Conservation (phyloP, 2,888 invertebrate genomes). For the Cheilosia grossa region DNA sequence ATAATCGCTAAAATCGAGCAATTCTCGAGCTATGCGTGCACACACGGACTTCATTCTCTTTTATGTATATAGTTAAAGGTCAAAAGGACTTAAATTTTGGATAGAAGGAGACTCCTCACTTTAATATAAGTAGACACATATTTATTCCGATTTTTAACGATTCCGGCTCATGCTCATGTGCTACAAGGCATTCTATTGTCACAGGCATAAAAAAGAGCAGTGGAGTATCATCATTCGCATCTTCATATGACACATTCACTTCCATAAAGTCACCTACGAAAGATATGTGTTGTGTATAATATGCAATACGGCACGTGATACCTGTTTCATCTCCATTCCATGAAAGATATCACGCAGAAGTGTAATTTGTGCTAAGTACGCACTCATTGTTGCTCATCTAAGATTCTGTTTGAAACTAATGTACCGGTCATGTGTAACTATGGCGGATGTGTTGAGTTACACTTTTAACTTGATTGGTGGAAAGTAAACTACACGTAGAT, state of each 20-base stretch:
- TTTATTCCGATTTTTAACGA: too few relatives aligned
- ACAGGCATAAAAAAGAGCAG: neutral
- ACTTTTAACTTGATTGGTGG: neutral
- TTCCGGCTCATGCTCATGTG: too few relatives aligned
- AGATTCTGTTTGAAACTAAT: neutral
- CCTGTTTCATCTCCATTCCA: neutral
- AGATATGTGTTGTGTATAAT: neutral
- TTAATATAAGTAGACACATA: too few relatives aligned
- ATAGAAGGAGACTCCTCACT: too few relatives aligned
- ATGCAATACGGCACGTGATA: neutral
- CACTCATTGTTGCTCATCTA: slow-evolving; percentile 3
- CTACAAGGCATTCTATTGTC: too few relatives aligned
- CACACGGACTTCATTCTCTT: too few relatives aligned
- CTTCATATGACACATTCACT: neutral
- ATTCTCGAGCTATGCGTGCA: too few relatives aligned
- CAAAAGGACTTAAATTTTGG: too few relatives aligned
- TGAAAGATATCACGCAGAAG: neutral
- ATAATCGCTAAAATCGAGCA: too few relatives aligned
- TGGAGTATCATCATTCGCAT: neutral
- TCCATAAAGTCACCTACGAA: neutral
- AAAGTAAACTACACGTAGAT: neutral
- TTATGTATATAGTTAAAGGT: too few relatives aligned
- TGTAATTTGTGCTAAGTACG: slow-evolving; percentile 7
- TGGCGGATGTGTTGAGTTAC: neutral
- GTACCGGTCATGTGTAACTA: neutral